Base-by-base conservation (phyloP, 2,113 vertebrate species). In the Charadrius vociferus region DNA sequence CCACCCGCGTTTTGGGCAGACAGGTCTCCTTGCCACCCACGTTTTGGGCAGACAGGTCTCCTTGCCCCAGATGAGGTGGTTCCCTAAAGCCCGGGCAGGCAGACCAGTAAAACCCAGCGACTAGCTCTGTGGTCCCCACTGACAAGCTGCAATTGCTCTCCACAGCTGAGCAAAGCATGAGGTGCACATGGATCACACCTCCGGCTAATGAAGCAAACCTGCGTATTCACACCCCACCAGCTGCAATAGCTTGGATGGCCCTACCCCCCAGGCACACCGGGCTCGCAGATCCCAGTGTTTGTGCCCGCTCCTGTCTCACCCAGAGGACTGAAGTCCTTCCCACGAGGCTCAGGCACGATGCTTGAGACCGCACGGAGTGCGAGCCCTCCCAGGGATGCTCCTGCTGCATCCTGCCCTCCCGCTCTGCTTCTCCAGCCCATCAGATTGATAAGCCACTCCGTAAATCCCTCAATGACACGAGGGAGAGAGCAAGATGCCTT, bases 1-100 rank as follows among this genome's bases (percentile, higher is more conserved):
- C 43, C 24, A 65, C 19, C 17, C 0, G 0, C 1, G 0, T 63
- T 86, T 55, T 0, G 0, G 6, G 7, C 50, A 39, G 63, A 23
- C 52, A 73, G 45, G 13, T 74, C 30, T 53, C n/a, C n/a, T n/a
- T n/a, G 53, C 43, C 24, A 65, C 19, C 17, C 0, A 0, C 1
- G 0, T 63, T 86, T 55, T 0, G 0, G 6, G 7, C 50, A 41
- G 63, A 23, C 52, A 73, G 47, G 13, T 74, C 30, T 53, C 37
- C 68, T 27, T 68, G 58, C 22, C 52, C 73, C 34, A 65, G n/a
- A 63, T 62, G n/a, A 82, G 15, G 58, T 70, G 49, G 61, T 82
- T 91, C 16, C 59, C 45, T 16, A 58, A 47, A 85, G 8, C 34
- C 27, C 1, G 3, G 13, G 14, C 27, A 88, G 70, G 21, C 18